These are phyloP conservation scores for Protonibea diacanthus DNA, from an alignment of 2,797 vertebrate genomes.

Conservation along the genomic window DNA sequence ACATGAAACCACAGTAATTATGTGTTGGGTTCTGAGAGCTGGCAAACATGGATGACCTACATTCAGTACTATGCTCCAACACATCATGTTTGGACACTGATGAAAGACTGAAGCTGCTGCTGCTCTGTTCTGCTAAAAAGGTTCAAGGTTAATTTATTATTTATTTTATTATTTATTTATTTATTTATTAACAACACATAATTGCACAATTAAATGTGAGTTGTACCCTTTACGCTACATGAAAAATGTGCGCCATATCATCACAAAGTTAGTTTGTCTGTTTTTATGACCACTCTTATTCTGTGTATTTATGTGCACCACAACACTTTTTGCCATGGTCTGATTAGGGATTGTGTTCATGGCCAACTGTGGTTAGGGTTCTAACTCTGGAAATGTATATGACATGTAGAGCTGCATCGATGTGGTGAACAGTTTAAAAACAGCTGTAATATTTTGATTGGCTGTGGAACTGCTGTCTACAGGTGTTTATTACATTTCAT, in stretches of 20 bases:
- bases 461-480: not conserved
- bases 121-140: not conserved
- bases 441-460: not conserved
- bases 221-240: not conserved
- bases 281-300: not conserved
- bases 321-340: not conserved
- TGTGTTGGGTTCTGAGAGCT: not conserved
- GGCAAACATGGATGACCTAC: not conserved
- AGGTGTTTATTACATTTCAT: too few relatives aligned
- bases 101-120: not conserved
- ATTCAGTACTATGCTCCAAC: not conserved
- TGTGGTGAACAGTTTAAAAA: not conserved
- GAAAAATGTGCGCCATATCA: not conserved
- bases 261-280: not conserved
- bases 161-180: not conserved
- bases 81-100: not conserved
- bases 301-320: not conserved
- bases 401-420: not conserved
- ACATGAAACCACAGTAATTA: not conserved
- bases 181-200: not conserved
- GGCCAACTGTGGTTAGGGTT: not conserved
- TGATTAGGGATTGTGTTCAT: not conserved
- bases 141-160: too few relatives aligned
- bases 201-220: not conserved
- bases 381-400: not conserved